Evolutionary conservation across 2,888 invertebrate species (phyloP), one percentile per base, ranked within the genome.

Genomic region (Idaea dimidiata): DNA sequence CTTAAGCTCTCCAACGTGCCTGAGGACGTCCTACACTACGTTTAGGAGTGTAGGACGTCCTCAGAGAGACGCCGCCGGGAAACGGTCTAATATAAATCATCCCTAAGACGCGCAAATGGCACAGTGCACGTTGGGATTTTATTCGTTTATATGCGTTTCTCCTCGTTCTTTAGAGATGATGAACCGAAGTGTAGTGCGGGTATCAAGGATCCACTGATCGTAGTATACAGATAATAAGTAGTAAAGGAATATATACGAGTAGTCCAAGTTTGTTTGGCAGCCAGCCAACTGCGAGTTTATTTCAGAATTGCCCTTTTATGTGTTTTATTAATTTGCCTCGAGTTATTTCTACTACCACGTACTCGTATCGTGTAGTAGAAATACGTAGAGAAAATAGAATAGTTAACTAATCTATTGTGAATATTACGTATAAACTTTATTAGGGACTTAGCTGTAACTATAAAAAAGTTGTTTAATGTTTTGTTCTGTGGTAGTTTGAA

Each of bases 261-360:
- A 78, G 81, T 62, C 60, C 78, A 69, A 73, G 70, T 70, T 68
- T 16, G 68, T n/a, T 24, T 86, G 89, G 92, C 87, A 64, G 59
- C 58, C 1, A 73, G 87, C 89, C 88, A 88, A 78, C 71, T 64
- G 66, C 75, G 65, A 68, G 83, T 79, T 76, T 91, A 92, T 91
- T 92, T 91, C 82, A 83, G 86, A 85, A 84, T 75, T 83, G 84
- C 86, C 86, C 89, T 91, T 91, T 89, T 84, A 87, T 81, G 82
- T 79, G 86, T 91, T 90, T 91, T 91, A 91, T 91, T 91, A 88
- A 89, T 87, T 86, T 87, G 82, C 82, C 81, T 81, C 84, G 74
- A 85, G 87, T 82, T 89, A 88, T 86, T 86, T 83, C 79, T 43
- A 43, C 43, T 14, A 10, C 14, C 43, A 10, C 43, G 43, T 43